Evolutionary conservation across 2,113 vertebrate genomes (phyloP).

Genomic region (Cyrtonyx montezumae): DNA sequence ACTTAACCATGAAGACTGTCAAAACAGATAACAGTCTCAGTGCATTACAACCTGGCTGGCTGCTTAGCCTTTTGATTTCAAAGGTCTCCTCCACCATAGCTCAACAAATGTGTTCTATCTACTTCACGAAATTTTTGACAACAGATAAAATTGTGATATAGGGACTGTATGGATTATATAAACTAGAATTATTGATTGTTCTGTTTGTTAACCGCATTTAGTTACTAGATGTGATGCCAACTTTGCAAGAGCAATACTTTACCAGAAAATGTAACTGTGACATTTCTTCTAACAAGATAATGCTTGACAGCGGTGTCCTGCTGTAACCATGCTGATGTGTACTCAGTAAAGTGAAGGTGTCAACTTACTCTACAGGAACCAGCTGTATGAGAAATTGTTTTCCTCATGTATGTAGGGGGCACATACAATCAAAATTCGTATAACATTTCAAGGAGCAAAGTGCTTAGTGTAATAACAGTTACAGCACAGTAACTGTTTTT

Average conservation of each 20-base stretch:
- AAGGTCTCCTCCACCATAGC: constrained; percentile 1
- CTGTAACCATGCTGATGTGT: neutral
- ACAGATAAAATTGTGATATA: neutral
- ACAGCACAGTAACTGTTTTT: neutral
- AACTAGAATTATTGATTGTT: neutral
- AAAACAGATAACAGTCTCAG: constrained; percentile 52
- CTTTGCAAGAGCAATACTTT: neutral
- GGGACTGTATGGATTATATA: neutral
- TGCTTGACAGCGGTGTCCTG: neutral
- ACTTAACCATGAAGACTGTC: constrained; percentile 55
- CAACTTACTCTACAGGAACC: neutral
- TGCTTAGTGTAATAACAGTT: neutral
- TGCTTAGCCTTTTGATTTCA: constrained; percentile 33
- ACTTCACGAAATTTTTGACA: neutral
- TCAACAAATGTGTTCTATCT: neutral
- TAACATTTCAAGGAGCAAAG: neutral
- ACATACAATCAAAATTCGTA: neutral
- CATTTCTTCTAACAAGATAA: neutral
- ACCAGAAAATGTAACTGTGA: neutral
- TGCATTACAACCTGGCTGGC: constrained; percentile 36
- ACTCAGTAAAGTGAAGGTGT: neutral
- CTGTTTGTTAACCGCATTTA: neutral
- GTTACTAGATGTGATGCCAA: neutral
- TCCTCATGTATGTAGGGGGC: neutral
- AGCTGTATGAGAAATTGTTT: neutral